Evolutionary conservation across 2,797 vertebrate species (phyloP).

Genomic region (Borostomias antarcticus): DNA sequence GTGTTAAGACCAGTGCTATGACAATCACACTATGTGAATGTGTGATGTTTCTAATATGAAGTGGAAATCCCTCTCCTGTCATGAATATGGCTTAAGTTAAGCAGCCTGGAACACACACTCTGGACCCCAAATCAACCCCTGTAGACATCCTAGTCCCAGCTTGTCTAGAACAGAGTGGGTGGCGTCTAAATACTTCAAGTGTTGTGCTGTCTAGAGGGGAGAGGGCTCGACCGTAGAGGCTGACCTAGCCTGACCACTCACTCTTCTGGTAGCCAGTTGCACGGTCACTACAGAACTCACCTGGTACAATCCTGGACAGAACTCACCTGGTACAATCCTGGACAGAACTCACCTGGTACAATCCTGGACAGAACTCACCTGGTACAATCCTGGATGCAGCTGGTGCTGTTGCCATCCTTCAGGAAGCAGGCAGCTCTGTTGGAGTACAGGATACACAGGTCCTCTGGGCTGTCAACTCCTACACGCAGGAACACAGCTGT

Average conservation of each 20-base stretch:
- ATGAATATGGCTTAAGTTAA: too few relatives aligned
- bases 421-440: slow-evolving; percentile 95
- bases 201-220: too few relatives aligned
- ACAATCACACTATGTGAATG: not conserved
- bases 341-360: not conserved
- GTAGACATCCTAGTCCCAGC: too few relatives aligned
- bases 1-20: not conserved
- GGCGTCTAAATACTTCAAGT: too few relatives aligned
- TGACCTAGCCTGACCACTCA: too few relatives aligned
- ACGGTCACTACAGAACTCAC: not conserved
- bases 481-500: slow-evolving; percentile 29
- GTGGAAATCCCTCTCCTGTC: too few relatives aligned
- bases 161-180: too few relatives aligned
- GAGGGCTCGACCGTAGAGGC: too few relatives aligned
- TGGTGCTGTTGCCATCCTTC: slow-evolving; percentile 90
- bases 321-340: too few relatives aligned
- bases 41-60: not conserved
- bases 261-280: too few relatives aligned
- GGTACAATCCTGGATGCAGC: slow-evolving; percentile 92
- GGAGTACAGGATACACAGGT: slow-evolving; percentile 90
- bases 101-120: too few relatives aligned
- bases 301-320: not conserved
- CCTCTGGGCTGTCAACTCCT: slow-evolving; percentile 85
- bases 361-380: slow-evolving; percentile 70
- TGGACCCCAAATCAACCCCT: too few relatives aligned